Evolutionary conservation across 2,113 vertebrate genomes (phyloP), one percentile per base, ranked within the genome.

Genomic region (Lucifuga dentata): DNA sequence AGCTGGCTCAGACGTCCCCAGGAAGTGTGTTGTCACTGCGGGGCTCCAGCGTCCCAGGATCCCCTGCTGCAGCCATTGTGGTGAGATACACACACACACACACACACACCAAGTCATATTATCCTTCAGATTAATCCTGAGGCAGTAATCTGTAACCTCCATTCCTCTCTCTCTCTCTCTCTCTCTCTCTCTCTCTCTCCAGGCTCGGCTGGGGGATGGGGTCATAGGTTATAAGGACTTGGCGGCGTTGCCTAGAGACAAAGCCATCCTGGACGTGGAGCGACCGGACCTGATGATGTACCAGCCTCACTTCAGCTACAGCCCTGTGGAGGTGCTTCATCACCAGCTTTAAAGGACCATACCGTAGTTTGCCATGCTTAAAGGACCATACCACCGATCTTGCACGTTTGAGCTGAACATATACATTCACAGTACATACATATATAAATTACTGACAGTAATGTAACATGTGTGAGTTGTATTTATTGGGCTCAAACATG

Each of bases 271-370:
- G 92, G 96, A 99, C 76, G 96, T 99, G 0, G 97, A 99, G 50
- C 89, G 97, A 2, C 97, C 97, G 0, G 97, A 99, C 79, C 88
- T 98, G 81, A 99, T 99, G 96, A 96, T 96, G 85, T 99, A 98
- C 0, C 94, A 98, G 36, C 95, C 94, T 0, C 96, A 96, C 59
- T 98, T 96, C 83, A 93, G 88, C 63, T 97, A 96, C 80, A 93
- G 94, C 1, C 91, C 94, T 0, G 86, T 95, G 84, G 96, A 98
- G 65, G 96, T 96, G 60, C 59, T 7, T 52, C 0, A 29, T 29
- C 26, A 29, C 7, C 26, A 29, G 3, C 26, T 5, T 29, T 7
- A 29, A n/a, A n/a, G 3, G 3, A 29, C 26, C 26, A 29, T 7
- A 29, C 7, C 26, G n/a, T n/a, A n/a, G n/a, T n/a, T n/a, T n/a